Base-by-base conservation (phyloP, 2,888 invertebrate genomes). In the Andrena minutula region DNA sequence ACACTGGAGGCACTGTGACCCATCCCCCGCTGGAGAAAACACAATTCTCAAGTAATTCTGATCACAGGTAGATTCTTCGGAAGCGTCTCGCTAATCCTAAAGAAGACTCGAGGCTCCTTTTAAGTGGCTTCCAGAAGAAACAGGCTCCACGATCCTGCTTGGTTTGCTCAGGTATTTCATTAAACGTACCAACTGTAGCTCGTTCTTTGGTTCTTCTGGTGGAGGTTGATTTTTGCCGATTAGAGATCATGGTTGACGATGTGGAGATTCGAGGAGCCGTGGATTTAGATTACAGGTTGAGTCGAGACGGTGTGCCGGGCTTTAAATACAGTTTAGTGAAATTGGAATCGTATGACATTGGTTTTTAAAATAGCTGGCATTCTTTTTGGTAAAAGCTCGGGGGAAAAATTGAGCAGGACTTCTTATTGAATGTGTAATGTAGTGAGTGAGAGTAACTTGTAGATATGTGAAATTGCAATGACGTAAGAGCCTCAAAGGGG, bases 121-220 rank as follows among this genome's bases (percentile, higher is more conserved):
- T 35, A 28, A 20, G 28, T 32, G 28, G 32, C 61, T 10, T 1
- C 32, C n/a, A 16, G 32, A 7, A 61, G 32, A 16, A 35, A 20
- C 32, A 16, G 7, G n/a, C 60, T n/a, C n/a, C 0, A 30, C 16
- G 60, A n/a, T 30, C n/a, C 30, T 32, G 23, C 23, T 56, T 26
- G 60, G 60, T 61, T 32, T n/a, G 8, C 32, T 35, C 32, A 61
- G 61, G 61, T 61, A 61, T 32, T 26, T 8, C 4, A 56, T 26
- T 23, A 4, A 20, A 56, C 10, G 10, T 23, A 23, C 26, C 2
- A 10, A 26, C 26, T 10, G 20, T 23, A 23, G 10, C 56, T 56
- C 16, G 7, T 26, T 56, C 10, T 56, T 10, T 56, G 26, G 12
- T 20, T 10, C 10, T 56, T 12, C 23, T 56, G 56, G 56, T 23